Base-by-base conservation (phyloP, 2,113 vertebrate genomes). In the Suricata suricatta region DNA sequence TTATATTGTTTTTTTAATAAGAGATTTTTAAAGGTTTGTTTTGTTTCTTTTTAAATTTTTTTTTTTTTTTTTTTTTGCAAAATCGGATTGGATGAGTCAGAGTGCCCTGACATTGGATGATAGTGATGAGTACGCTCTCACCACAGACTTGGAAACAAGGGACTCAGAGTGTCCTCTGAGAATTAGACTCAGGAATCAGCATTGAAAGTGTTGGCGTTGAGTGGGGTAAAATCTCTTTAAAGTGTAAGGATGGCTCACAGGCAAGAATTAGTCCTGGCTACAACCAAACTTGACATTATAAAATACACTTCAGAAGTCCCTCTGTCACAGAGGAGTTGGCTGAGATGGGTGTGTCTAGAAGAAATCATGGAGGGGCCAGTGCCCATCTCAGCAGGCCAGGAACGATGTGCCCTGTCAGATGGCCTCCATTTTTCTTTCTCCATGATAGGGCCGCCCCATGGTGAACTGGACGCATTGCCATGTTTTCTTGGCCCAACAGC, bases 171-270 rank as follows among this genome's bases (percentile, higher is more conserved):
- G 81, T 68, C 71, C 52, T 97, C 87, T 87, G 86, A 89, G 94
- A 92, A 96, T 77, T 19, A 52, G 38, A 71, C 63, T 97, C 35
- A 96, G 47, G 87, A 88, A 72, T 89, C 94, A 71, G n/a, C 72
- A 44, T 41, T 41, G 44, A 69, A 86, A 76, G 15, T 66, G n/a
- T 90, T 91, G 91, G 68, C 3, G 2, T 66, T 52, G 86, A 97
- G 41, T 92, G 17, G 31, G 35, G 47, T 16, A 8, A 87, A 71
- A 86, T 95, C 68, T 96, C 87, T 92, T 74, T 88, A 57, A 93
- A 83, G 66, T 77, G 92, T 90, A 69, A 35, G 50, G 68, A 6
- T 97, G 98, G 96, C 50, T 86, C 92, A 96, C 7, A 60, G 63
- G 1, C 41, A 57, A 83, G 50, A 63, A 63, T 76, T 41, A 90